Conservation (phyloP, 1,140 invertebrate species). For the Polypedilum vanderplanki region DNA sequence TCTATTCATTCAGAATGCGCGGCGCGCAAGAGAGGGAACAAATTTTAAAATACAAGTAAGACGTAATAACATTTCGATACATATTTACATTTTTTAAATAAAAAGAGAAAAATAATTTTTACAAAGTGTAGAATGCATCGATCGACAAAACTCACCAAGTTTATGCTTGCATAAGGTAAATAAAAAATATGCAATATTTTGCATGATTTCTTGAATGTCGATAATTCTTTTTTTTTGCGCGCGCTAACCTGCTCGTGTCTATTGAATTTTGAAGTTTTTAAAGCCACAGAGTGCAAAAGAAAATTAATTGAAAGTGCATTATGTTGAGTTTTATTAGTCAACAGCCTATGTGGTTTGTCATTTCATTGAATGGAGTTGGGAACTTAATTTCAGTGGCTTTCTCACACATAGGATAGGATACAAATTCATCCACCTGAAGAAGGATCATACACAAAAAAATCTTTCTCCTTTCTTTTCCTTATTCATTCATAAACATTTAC, state of each 20-base stretch:
- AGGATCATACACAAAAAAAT: background rate
- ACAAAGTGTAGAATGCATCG: background rate
- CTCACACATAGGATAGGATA: background rate
- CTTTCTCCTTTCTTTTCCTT: no score
- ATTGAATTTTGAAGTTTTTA: background rate
- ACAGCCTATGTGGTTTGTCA: background rate
- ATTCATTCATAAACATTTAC: no score
- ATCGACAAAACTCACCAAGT: background rate
- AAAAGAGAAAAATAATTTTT: no score
- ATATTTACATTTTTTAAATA: background rate
- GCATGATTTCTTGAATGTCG: slow-evolving; percentile 11
- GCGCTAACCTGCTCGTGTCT: background rate
- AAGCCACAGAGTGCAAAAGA: background rate
- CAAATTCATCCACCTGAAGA: slow-evolving; percentile 3
- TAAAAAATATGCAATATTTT: slow-evolving; percentile 13
- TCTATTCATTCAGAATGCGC: no score
- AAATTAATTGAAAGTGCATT: background rate
- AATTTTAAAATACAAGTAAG: background rate
- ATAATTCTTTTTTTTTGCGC: background rate
- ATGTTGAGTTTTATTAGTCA: background rate
- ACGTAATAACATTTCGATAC: slow-evolving; percentile 6
- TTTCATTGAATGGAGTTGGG: no score
- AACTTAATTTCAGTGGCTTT: background rate
- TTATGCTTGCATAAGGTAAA: slow-evolving; percentile 7
- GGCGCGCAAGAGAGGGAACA: background rate